Evolutionary conservation across 2,888 invertebrate species (phyloP).

Genomic region (Apodemia hepburni): DNA sequence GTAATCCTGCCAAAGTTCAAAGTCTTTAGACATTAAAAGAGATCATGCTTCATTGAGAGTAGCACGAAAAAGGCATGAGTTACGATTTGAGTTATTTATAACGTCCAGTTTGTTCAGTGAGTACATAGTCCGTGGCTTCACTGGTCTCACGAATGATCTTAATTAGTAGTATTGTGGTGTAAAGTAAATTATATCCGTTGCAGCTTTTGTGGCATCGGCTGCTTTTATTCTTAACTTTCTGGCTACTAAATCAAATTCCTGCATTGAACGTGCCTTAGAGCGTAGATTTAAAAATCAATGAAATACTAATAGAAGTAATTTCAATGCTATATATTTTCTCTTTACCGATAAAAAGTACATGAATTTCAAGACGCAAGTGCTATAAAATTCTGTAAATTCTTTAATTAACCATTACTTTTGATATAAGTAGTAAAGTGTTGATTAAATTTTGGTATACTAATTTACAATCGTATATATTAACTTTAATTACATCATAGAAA

Average conservation of each 20-base stretch:
- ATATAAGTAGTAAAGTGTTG: constrained; percentile 24
- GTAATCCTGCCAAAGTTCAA: constrained; percentile 38
- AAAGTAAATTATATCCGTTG: constrained; percentile 62
- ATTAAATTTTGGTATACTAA: constrained; percentile 19
- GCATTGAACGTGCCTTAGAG: constrained; percentile 58
- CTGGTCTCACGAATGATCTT: constrained; percentile 72
- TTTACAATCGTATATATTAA: constrained; percentile 23
- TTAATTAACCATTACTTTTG: constrained; percentile 25
- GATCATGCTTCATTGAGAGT: constrained; percentile 45
- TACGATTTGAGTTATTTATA: constrained; percentile 74
- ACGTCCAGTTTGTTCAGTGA: constrained; percentile 65
- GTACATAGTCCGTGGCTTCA: constrained; percentile 35
- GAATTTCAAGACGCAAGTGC: constrained; percentile 67
- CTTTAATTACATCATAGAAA: constrained; percentile 21
- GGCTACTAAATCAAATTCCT: constrained; percentile 65
- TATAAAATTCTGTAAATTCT: constrained; percentile 58
- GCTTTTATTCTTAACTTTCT: constrained; percentile 33
- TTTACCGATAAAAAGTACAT: constrained; percentile 58
- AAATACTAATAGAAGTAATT: constrained; percentile 68
- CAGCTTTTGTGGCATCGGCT: constrained; percentile 45
- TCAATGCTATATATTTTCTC: constrained; percentile 56
- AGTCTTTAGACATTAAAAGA: constrained; percentile 32
- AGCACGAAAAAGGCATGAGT: constrained; percentile 61
- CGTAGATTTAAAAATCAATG: constrained; percentile 73
- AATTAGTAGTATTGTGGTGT: constrained; percentile 75